Conservation (phyloP, 2,113 vertebrate species). For the Pogona vitticeps region DNA sequence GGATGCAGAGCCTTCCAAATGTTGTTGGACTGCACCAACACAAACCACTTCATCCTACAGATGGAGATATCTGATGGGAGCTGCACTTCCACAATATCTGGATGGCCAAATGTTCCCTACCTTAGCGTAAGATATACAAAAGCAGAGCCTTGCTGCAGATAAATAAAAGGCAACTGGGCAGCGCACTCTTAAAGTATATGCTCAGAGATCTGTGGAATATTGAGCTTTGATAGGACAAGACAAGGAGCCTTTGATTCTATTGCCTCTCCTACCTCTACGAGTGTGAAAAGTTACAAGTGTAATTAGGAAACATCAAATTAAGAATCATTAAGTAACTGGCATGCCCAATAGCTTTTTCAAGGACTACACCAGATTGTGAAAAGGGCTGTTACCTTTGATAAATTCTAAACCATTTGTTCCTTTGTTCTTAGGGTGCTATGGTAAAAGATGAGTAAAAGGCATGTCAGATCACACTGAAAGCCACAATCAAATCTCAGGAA, state of each 20-base stretch:
- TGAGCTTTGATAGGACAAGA: background rate
- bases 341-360: conserved; percentile 32
- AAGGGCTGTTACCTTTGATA: conserved; percentile 7
- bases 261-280: background rate
- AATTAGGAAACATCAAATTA: conserved; percentile 40
- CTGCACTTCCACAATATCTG: background rate
- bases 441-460: conserved; percentile 21
- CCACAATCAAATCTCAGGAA: background rate
- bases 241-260: background rate
- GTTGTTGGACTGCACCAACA: no score
- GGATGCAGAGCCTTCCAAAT: no score
- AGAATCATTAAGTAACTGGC: conserved; percentile 14
- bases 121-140: background rate
- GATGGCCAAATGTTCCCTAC: background rate
- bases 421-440: conserved; percentile 21
- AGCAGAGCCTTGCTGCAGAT: background rate
- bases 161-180: background rate
- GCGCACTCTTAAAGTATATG: background rate
- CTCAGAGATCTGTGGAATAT: background rate
- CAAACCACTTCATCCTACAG: no score
- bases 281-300: background rate
- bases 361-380: conserved; percentile 30
- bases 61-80: background rate
- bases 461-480: conserved; percentile 12
- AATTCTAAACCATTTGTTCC: conserved; percentile 33